phyloP scores from a whole-genome alignment of 1,140 invertebrate genomes.

The Papilio dardanus region DNA sequence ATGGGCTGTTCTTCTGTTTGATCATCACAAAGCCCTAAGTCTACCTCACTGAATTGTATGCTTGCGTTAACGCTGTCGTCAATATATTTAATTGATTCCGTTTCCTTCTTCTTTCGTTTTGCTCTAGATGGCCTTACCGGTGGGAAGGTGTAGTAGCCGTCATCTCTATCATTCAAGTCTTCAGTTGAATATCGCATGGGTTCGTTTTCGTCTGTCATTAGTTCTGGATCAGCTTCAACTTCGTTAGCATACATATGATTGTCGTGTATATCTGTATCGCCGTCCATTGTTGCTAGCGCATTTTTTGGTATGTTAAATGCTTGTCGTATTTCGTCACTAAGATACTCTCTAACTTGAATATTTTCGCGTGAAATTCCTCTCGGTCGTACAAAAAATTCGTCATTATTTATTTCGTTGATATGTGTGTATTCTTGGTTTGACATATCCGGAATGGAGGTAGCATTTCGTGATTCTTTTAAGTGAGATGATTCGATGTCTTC shows the following conservation, averaged over 20 bases:
- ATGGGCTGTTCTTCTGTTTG: conserved; percentile 53
- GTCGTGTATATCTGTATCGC: conserved; percentile 59
- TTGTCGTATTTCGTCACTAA: conserved; percentile 90
- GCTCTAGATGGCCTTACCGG: conserved; percentile 78
- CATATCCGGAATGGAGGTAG: conserved; percentile 55
- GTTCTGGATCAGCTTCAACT: conserved; percentile 65
- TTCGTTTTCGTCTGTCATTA: conserved; percentile 73
- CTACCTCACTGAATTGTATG: conserved; percentile 75
- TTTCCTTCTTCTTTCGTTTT: conserved; percentile 78
- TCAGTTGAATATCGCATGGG: conserved; percentile 66
- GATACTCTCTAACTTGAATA: conserved; percentile 88
- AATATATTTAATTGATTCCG: conserved; percentile 69
- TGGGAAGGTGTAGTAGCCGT: conserved; percentile 81
- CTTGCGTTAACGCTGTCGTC: conserved; percentile 72
- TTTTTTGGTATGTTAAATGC: conserved; percentile 88
- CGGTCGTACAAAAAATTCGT: conserved; percentile 92
- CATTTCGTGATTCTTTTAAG: conserved; percentile 47
- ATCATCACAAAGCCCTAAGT: conserved; percentile 61
- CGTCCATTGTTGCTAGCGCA: conserved; percentile 84
- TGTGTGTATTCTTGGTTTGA: conserved; percentile 77
- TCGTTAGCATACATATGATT: conserved; percentile 70
- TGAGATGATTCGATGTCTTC: conserved; percentile 52
- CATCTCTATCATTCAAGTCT: conserved; percentile 77
- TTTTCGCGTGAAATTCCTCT: conserved; percentile 92
- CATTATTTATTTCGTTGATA: conserved; percentile 92